These are phyloP conservation scores for Botia almorhae DNA, from an alignment of 2,797 vertebrate genomes.

Conservation along the genomic window DNA sequence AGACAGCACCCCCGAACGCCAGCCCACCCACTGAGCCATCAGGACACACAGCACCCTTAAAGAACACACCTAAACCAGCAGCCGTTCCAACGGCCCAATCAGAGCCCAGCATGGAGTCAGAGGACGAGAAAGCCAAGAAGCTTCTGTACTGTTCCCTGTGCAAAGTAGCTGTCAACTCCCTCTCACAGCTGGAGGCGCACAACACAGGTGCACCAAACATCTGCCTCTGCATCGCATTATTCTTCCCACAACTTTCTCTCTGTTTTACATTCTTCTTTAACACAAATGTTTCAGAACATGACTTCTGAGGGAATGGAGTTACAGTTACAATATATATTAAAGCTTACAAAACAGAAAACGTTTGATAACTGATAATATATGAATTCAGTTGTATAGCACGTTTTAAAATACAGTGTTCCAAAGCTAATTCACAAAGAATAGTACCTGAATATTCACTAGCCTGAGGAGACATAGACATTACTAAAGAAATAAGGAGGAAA, in stretches of 20 bases:
- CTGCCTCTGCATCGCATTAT: slow-evolving; percentile 21
- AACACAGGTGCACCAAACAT: slow-evolving; percentile 84
- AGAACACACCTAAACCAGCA: slow-evolving; percentile 68
- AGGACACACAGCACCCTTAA: slow-evolving; percentile 15
- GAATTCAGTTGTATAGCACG: neutral
- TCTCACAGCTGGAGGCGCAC: slow-evolving; percentile 96
- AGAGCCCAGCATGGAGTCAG: slow-evolving; percentile 79
- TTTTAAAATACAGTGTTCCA: neutral
- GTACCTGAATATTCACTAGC: too few relatives aligned
- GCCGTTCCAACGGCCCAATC: slow-evolving; percentile 60
- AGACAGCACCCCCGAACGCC: slow-evolving; percentile 69
- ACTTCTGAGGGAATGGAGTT: neutral
- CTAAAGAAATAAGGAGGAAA: too few relatives aligned
- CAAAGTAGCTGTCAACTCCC: slow-evolving; percentile 97
- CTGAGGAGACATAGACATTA: too few relatives aligned
- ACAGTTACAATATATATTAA: slow-evolving; percentile 13
- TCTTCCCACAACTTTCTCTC: neutral
- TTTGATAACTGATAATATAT: slow-evolving; percentile 2
- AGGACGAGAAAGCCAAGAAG: slow-evolving; percentile 97
- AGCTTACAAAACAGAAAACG: too few relatives aligned
- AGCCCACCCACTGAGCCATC: slow-evolving; percentile 77
- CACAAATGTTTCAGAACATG: slow-evolving; percentile 9
- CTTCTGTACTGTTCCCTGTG: slow-evolving; percentile 96
- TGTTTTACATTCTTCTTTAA: slow-evolving; percentile 32
- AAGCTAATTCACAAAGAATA: too few relatives aligned